A percentile compares a stretch with the other conserved stretches of the same genome.
Evolutionary conservation across 2,797 vertebrate genomes (phyloP).

Genomic region (Hemibagrus guttatus): DNA sequence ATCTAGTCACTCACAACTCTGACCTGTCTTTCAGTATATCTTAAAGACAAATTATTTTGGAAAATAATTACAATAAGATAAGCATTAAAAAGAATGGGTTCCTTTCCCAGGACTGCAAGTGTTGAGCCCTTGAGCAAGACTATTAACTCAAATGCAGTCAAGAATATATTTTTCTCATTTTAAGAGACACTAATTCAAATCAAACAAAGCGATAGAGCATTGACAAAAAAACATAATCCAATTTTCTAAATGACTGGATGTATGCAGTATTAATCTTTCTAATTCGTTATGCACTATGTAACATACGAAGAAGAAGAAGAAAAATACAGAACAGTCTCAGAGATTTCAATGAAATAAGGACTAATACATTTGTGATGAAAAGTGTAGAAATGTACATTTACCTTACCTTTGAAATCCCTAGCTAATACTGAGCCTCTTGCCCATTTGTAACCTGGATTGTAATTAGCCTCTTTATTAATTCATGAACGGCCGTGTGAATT

Average conservation of each 20-base stretch:
- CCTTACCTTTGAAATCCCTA: conserved; percentile 50
- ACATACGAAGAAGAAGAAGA: not conserved
- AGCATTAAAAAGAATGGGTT: not conserved
- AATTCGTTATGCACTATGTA: conserved; percentile 38
- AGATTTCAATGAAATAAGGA: conserved; percentile 29
- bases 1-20: not conserved
- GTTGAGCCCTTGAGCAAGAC: not conserved
- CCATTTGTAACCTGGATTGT: conserved; percentile 45
- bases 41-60: not conserved
- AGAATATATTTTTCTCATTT: not conserved
- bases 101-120: too few species aligned
- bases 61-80: not conserved
- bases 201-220: conserved; percentile 66
- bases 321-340: conserved; percentile 14
- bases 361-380: conserved; percentile 49
- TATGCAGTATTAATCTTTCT: conserved; percentile 23
- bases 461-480: conserved; percentile 55
- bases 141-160: not conserved
- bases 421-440: conserved; percentile 39
- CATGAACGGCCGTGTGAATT: conserved; percentile 23
- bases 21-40: not conserved
- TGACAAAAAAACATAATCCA: conserved; percentile 69
- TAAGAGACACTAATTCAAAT: conserved; percentile 42
- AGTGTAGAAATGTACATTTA: conserved; percentile 50
- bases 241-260: conserved; percentile 60